Conservation (phyloP, 2,888 invertebrate species). For the Acanthacorydalis orientalis region DNA sequence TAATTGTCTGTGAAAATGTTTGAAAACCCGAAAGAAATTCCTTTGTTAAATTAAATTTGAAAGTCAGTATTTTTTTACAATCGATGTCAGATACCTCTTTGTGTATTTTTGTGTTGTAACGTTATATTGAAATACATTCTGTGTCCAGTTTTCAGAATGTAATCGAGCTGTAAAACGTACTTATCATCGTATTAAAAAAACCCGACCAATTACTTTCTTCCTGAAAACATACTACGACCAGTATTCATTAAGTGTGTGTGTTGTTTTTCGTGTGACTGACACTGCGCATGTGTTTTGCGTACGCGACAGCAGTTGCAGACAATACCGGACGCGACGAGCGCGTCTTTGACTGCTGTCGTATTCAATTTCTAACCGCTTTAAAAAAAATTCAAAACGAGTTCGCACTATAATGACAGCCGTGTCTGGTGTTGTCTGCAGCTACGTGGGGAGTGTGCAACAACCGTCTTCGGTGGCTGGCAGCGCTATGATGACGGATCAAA, state of each 20-base stretch:
- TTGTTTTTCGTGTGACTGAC: no score
- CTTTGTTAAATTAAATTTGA: no score
- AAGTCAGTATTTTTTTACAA: no score
- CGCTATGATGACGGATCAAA: slow-evolving; percentile 12
- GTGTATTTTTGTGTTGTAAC: no score
- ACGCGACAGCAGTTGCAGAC: slow-evolving; percentile 7
- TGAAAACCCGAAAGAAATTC: no score
- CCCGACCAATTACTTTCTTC: slow-evolving; percentile 1
- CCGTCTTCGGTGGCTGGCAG: slow-evolving; percentile 13
- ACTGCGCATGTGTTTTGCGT: no score
- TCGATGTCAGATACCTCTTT: no score
- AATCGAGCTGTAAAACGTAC: slow-evolving; percentile 20
- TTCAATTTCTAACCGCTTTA: no score
- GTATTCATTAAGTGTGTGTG: no score
- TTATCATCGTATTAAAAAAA: slow-evolving; percentile 7
- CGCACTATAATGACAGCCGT: background rate
- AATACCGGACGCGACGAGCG: slow-evolving; percentile 3
- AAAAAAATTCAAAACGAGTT: background rate
- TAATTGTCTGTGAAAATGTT: no score
- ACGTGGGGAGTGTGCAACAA: slow-evolving; percentile 15
- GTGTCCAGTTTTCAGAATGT: slow-evolving; percentile 23
- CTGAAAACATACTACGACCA: no score
- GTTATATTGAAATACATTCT: background rate
- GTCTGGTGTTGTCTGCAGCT: slow-evolving; percentile 31
- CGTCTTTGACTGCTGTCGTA: no score